phyloP scores from a whole-genome alignment of 2,797 vertebrate genomes.

The Sus cebifrons region DNA sequence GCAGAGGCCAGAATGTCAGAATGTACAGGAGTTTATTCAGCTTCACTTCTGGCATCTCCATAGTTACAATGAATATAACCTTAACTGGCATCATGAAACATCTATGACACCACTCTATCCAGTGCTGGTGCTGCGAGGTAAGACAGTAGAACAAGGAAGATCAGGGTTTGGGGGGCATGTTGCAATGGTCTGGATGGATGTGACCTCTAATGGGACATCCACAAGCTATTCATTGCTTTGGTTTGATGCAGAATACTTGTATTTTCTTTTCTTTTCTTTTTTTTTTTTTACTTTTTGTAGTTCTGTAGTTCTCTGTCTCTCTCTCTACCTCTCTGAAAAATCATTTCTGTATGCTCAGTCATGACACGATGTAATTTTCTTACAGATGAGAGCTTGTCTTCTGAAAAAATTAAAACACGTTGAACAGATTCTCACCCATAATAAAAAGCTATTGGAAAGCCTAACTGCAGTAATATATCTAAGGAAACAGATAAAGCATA shows the following conservation, averaged over 20 bases:
- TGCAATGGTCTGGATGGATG: not conserved
- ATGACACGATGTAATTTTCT: not conserved
- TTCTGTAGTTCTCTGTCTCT: not conserved
- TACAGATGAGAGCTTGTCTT: not conserved
- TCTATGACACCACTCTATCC: not conserved
- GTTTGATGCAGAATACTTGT: not conserved
- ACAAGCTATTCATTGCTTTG: not conserved
- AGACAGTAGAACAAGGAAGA: not conserved
- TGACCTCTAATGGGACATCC: no score
- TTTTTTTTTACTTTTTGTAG: not conserved
- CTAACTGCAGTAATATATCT: not conserved
- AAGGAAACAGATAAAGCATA: not conserved
- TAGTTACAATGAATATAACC: not conserved
- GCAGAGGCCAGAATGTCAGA: accelerated
- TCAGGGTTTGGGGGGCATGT: not conserved
- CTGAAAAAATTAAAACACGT: slow-evolving; percentile 27
- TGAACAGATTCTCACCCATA: not conserved
- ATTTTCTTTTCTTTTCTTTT: not conserved
- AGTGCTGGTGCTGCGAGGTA: not conserved
- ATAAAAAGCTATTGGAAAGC: not conserved
- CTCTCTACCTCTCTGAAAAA: not conserved
- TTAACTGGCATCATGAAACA: not conserved
- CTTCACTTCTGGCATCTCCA: not conserved
- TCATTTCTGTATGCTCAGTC: not conserved
- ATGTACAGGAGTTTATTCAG: not conserved